phyloP scores from a whole-genome alignment of 2,888 invertebrate genomes.

The Rhodophaea formosa region DNA sequence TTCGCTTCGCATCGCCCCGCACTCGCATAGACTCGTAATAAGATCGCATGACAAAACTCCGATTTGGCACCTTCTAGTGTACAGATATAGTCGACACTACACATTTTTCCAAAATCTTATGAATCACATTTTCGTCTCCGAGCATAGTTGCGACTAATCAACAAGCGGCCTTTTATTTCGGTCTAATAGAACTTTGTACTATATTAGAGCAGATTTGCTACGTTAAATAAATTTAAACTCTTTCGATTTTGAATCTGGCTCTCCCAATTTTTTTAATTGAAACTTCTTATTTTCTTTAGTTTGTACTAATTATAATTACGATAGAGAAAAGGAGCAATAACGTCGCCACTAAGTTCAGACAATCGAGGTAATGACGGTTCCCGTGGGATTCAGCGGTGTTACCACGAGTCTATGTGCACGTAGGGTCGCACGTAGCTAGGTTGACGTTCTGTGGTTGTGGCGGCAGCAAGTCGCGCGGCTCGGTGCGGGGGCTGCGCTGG shows the following conservation, averaged over 20 bases:
- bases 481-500: constrained; percentile 58
- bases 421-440: constrained; percentile 29
- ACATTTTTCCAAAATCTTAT: not conserved
- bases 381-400: not conserved
- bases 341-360: constrained; percentile 8
- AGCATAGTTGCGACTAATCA: not conserved
- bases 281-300: too few relatives aligned
- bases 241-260: too few relatives aligned
- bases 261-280: too few relatives aligned
- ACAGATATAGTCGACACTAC: not conserved
- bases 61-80: constrained; percentile 10
- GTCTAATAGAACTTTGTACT: not conserved
- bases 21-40: constrained; percentile 47
- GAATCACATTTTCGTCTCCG: not conserved
- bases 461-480: constrained; percentile 52
- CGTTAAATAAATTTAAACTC: too few relatives aligned
- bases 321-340: not conserved
- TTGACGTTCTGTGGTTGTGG: constrained; percentile 48
- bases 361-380: not conserved
- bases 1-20: constrained; percentile 64
- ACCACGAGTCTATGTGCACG: constrained; percentile 25
- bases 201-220: not conserved
- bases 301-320: not conserved
- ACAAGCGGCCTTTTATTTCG: not conserved
- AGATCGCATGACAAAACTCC: constrained; percentile 27